Conservation (phyloP, 2,797 vertebrate genomes). For the Tragelaphus eurycerus region DNA sequence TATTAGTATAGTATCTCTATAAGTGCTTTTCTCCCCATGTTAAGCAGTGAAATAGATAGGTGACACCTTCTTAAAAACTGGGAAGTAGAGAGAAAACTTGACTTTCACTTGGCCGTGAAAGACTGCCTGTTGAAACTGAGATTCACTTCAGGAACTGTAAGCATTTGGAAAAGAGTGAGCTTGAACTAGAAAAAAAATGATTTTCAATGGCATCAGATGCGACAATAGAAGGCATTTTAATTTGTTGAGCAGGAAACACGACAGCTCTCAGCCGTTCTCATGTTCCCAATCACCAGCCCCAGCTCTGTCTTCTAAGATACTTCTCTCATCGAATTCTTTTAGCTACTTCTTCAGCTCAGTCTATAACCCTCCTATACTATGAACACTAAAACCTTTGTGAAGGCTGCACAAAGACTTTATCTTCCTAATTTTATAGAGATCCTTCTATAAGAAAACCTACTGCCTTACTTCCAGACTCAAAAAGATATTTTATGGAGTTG, state of each 20-base stretch:
- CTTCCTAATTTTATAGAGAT: slow-evolving; percentile 23
- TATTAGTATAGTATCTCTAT: neutral
- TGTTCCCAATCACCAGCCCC: neutral
- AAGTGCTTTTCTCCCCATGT: neutral
- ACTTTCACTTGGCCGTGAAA: neutral
- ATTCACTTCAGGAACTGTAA: slow-evolving; percentile 43
- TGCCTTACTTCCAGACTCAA: neutral
- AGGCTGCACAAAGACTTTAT: neutral
- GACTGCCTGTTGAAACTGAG: neutral
- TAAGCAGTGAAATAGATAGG: neutral
- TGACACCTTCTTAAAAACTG: neutral
- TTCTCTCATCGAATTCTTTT: neutral
- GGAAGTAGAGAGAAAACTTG: neutral
- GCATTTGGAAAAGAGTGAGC: neutral
- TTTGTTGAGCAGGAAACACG: neutral
- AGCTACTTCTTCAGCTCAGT: neutral
- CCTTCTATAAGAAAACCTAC: neutral
- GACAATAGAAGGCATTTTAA: neutral
- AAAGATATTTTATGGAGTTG: neutral
- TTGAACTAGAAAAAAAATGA: neutral
- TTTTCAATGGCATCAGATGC: neutral
- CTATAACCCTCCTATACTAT: neutral
- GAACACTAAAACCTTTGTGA: slow-evolving; percentile 10
- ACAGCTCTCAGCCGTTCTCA: neutral
- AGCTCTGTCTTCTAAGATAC: neutral